Evolutionary conservation across 2,888 invertebrate species (phyloP).

Genomic region (Doris montereyensis): DNA sequence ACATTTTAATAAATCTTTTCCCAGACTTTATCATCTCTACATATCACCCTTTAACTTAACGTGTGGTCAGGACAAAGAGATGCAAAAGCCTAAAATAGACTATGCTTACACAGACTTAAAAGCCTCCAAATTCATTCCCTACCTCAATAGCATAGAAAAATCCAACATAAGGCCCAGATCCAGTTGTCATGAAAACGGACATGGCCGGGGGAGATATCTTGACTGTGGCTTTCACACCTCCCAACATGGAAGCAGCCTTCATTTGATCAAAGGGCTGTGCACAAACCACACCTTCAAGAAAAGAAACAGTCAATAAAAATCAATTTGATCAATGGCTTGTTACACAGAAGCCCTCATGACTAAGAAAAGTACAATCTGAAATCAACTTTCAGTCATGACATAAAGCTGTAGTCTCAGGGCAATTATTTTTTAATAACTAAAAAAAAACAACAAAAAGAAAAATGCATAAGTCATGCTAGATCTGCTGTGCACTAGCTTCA

Average conservation of each 20-base stretch:
- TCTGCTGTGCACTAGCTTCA: no score
- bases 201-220: conserved; percentile 83
- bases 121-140: no score
- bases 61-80: no score
- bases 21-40: no score
- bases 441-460: no score
- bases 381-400: background rate
- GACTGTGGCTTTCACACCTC: conserved; percentile 61
- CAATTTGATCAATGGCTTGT: background rate
- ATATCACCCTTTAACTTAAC: no score
- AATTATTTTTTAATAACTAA: no score
- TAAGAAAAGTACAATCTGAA: background rate
- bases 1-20: no score
- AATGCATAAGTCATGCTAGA: no score
- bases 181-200: conserved; percentile 83
- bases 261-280: conserved; percentile 90
- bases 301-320: background rate
- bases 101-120: no score
- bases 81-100: no score
- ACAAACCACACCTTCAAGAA: conserved; percentile 60
- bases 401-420: no score
- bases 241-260: conserved; percentile 83
- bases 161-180: conserved; percentile 87
- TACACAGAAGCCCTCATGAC: background rate
- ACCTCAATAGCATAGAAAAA: conserved; percentile 90